These are phyloP conservation scores for Pissodes strobi DNA, from an alignment of 1,140 invertebrate genomes.

Conservation along the genomic window DNA sequence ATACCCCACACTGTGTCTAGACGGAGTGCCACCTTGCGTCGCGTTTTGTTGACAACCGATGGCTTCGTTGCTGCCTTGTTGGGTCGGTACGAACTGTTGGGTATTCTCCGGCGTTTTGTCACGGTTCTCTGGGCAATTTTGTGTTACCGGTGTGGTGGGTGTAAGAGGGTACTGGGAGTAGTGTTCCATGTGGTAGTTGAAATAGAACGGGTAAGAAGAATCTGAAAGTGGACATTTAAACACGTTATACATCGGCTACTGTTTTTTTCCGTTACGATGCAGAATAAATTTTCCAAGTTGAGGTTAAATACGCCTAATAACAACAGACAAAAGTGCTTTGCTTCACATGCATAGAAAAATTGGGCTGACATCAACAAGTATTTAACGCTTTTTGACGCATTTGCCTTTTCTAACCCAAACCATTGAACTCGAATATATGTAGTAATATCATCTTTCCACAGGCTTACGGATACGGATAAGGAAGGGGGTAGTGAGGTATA, in stretches of 20 bases:
- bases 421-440: background rate
- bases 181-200: conserved; percentile 40
- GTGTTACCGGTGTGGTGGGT: conserved; percentile 7
- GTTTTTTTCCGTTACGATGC: no score
- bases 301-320: no score
- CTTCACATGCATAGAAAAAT: no score
- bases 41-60: background rate
- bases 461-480: no score
- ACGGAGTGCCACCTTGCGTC: background rate
- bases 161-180: conserved; percentile 22
- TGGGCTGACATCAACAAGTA: no score
- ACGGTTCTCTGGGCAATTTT: background rate
- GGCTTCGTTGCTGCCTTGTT: background rate
- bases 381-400: no score
- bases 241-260: no score
- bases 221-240: conserved; percentile 9
- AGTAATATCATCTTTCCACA: no score
- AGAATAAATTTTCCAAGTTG: no score
- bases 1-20: background rate
- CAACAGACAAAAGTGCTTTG: no score
- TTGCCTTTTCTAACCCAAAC: background rate
- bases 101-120: background rate
- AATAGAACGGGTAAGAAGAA: conserved; percentile 23
- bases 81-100: background rate
- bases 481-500: no score